Percentiles rank a stretch among this genome's conserved stretches.
Conservation (phyloP, 1,140 invertebrate species). For the Pomacea maculata region DNA sequence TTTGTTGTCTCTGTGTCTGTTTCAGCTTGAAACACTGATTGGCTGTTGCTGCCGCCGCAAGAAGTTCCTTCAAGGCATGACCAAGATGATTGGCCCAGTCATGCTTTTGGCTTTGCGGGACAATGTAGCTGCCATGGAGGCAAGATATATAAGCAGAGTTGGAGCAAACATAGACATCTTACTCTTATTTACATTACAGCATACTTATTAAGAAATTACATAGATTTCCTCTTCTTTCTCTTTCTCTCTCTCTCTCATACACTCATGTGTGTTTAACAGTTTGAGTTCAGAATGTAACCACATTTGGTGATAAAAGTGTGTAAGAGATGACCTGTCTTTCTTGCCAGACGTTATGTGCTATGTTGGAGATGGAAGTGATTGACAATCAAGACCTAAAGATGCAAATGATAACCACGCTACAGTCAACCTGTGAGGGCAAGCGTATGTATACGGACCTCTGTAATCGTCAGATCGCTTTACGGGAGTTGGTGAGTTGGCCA, state of each 20-base stretch:
- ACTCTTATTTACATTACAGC: too few relatives aligned
- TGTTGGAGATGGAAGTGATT: constrained; percentile 83
- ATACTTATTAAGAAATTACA: too few relatives aligned
- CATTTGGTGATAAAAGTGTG: too few relatives aligned
- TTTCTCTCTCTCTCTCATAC: too few relatives aligned
- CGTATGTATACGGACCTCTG: constrained; percentile 78
- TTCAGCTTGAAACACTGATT: constrained; percentile 77
- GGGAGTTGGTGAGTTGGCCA: constrained; percentile 74
- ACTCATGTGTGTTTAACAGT: too few relatives aligned
- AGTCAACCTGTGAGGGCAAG: constrained; percentile 78
- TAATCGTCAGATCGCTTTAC: constrained; percentile 79
- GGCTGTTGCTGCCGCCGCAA: constrained; percentile 83
- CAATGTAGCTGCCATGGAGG: constrained; percentile 69
- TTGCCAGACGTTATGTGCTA: constrained; percentile 78
- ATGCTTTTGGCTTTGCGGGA: constrained; percentile 79
- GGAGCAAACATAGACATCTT: too few relatives aligned
- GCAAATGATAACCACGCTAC: constrained; percentile 83
- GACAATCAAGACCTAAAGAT: constrained; percentile 73
- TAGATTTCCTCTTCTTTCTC: too few relatives aligned
- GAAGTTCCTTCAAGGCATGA: constrained; percentile 77
- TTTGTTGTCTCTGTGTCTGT: neutral
- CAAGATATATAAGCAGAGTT: constrained; percentile 23
- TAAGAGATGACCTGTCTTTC: neutral
- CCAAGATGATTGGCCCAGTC: constrained; percentile 78
- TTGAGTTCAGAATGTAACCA: too few relatives aligned